These are phyloP conservation scores for Beris morrisii DNA, from an alignment of 2,888 invertebrate genomes.

Conservation along the genomic window DNA sequence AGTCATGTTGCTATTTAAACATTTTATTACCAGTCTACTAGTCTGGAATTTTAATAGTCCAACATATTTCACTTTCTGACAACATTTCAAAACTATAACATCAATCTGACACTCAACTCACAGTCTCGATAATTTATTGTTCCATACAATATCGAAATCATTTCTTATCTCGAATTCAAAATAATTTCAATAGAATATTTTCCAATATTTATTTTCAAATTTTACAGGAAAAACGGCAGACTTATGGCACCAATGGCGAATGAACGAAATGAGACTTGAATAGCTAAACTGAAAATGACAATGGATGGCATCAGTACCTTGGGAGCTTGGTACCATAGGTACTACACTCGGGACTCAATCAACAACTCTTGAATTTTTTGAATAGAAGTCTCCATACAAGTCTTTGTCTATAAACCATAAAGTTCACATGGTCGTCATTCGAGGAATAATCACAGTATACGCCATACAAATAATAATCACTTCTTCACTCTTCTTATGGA, in stretches of 20 bases:
- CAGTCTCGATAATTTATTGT: too few relatives aligned
- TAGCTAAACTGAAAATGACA: slow-evolving; percentile 11
- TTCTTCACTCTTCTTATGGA: background rate
- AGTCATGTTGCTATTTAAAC: too few relatives aligned
- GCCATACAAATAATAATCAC: slow-evolving; percentile 20
- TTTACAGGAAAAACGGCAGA: slow-evolving; percentile 26
- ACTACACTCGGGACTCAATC: background rate
- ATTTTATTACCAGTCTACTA: too few relatives aligned
- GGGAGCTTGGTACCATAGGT: slow-evolving; percentile 1
- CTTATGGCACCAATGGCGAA: slow-evolving; percentile 20
- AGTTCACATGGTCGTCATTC: slow-evolving; percentile 29
- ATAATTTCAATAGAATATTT: background rate
- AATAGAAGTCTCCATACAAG: slow-evolving; percentile 6
- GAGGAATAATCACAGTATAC: slow-evolving; percentile 19
- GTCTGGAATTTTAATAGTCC: too few relatives aligned
- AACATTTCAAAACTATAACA: too few relatives aligned
- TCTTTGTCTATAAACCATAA: slow-evolving; percentile 31
- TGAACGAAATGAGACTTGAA: slow-evolving; percentile 20
- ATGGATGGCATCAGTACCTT: slow-evolving; percentile 13
- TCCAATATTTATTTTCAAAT: background rate
- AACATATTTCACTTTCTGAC: too few relatives aligned
- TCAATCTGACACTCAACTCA: too few relatives aligned
- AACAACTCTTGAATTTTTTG: background rate
- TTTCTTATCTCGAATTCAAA: too few relatives aligned
- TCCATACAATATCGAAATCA: too few relatives aligned